phyloP scores from a whole-genome alignment of 2,888 invertebrate genomes.

The Panopea generosa region DNA sequence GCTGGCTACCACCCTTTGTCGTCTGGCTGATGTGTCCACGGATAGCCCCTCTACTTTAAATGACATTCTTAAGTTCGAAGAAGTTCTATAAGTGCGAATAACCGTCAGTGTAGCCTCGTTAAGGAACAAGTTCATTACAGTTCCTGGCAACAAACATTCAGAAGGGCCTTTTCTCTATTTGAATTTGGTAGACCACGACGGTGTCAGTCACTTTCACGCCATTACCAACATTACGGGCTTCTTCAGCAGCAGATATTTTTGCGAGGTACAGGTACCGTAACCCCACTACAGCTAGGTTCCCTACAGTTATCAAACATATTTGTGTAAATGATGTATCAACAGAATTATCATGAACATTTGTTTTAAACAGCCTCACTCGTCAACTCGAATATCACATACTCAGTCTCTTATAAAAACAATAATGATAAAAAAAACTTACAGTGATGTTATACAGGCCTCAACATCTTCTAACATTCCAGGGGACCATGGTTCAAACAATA shows the following conservation, averaged over 20 bases:
- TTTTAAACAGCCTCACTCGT: too few species aligned
- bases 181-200: constrained; percentile 22
- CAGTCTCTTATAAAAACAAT: too few species aligned
- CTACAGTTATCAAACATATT: too few species aligned
- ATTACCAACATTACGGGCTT: constrained; percentile 21
- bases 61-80: constrained; percentile 16
- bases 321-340: too few species aligned
- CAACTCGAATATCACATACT: too few species aligned
- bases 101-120: constrained; percentile 24
- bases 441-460: too few species aligned
- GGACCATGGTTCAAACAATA: too few species aligned
- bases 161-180: constrained; percentile 15
- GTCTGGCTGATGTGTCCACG: constrained; percentile 8
- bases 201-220: constrained; percentile 20
- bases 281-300: too few species aligned
- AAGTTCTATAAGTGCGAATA: constrained; percentile 14
- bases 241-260: constrained; percentile 4
- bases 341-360: too few species aligned
- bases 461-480: too few species aligned
- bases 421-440: too few species aligned
- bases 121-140: constrained; percentile 21
- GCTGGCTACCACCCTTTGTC: neutral
- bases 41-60: constrained; percentile 6
- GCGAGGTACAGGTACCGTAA: too few species aligned
- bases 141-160: constrained; percentile 12